Percentiles rank a stretch among this genome's conserved stretches.
These are phyloP conservation scores for Okapia johnstoni DNA, from an alignment of 2,113 vertebrate genomes.

Conservation along the genomic window DNA sequence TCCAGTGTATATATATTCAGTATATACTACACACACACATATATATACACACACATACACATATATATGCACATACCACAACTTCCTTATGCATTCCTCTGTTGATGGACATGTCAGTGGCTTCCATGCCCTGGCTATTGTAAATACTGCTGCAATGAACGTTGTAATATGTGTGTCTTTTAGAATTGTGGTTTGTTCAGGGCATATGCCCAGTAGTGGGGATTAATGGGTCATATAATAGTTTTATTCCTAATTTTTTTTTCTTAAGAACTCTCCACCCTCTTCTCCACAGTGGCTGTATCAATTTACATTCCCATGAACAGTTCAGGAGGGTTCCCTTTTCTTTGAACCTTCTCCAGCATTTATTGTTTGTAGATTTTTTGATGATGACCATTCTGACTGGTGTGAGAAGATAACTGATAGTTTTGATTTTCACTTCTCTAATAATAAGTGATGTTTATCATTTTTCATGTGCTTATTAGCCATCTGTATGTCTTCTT, in stretches of 20 bases:
- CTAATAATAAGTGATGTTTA: background rate
- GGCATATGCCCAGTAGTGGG: background rate
- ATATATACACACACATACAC: too few species aligned
- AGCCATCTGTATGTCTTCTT: background rate
- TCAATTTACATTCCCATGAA: background rate
- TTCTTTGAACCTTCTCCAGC: background rate
- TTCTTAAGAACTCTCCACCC: background rate
- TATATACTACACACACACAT: rapidly evolving
- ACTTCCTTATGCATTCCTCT: background rate
- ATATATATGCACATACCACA: background rate
- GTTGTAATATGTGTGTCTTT: background rate
- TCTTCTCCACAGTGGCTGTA: background rate
- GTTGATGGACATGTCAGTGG: background rate
- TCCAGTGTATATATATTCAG: background rate
- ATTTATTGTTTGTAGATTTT: background rate
- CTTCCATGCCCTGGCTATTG: background rate
- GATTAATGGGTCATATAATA: background rate
- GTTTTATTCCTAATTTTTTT: background rate
- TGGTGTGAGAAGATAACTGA: background rate
- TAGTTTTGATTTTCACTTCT: background rate
- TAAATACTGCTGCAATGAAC: background rate
- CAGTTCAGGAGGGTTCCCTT: background rate
- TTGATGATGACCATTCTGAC: background rate
- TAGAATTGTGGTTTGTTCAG: background rate
- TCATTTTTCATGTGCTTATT: background rate